These are phyloP conservation scores for Drosophila sulfurigaster DNA, from an alignment of 1,140 invertebrate species.

Conservation along the genomic window DNA sequence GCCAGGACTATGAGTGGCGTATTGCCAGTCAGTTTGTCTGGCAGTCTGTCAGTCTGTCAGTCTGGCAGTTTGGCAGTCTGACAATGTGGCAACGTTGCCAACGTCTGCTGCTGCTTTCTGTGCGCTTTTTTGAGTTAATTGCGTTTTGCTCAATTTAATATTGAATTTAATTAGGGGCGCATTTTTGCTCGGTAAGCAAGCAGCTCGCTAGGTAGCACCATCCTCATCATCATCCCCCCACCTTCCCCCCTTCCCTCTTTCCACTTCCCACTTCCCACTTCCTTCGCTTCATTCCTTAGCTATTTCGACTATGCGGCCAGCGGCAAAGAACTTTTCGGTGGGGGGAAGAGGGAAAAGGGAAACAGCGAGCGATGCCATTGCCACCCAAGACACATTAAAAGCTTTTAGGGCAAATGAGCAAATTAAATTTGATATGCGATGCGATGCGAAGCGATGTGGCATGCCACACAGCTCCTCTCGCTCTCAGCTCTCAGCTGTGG, in stretches of 20 bases:
- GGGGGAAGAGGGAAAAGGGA: not conserved
- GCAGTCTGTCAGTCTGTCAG: slow-evolving; percentile 51
- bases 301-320: slow-evolving; percentile 41
- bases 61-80: slow-evolving; percentile 31
- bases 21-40: not conserved
- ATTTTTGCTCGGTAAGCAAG: slow-evolving; percentile 74
- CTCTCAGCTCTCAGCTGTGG: not conserved
- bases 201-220: slow-evolving; percentile 34
- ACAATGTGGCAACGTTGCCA: slow-evolving; percentile 29
- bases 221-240: not conserved
- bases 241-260: not conserved
- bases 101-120: slow-evolving; percentile 26
- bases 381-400: slow-evolving; percentile 77
- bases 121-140: slow-evolving; percentile 81
- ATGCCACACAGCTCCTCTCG: not conserved
- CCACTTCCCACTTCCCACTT: not conserved
- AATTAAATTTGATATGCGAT: slow-evolving; percentile 83
- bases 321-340: not conserved
- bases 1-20: not conserved
- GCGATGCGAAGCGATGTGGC: slow-evolving; percentile 46
- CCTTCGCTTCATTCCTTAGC: slow-evolving; percentile 1
- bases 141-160: slow-evolving; percentile 84
- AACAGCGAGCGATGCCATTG: not conserved
- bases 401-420: slow-evolving; percentile 83
- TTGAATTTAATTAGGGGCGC: slow-evolving; percentile 83